A percentile compares a stretch with the other conserved stretches of the same genome.
Conservation (phyloP, 2,113 vertebrate genomes). For the Phyllostomus hastatus region DNA sequence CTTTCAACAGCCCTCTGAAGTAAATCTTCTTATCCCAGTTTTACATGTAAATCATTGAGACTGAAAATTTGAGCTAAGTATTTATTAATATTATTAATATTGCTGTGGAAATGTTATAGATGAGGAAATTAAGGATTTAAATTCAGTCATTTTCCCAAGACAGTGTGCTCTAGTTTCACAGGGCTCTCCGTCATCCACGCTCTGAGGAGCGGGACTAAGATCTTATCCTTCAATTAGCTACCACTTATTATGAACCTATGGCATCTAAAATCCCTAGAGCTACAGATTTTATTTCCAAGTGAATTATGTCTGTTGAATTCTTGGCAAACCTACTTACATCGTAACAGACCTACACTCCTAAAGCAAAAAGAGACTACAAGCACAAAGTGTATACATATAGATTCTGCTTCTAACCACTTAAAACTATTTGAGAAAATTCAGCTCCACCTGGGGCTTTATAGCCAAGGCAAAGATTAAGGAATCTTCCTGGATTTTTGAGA, state of each 20-base stretch:
- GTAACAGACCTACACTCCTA: background rate
- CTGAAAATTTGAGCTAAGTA: background rate
- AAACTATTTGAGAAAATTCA: background rate
- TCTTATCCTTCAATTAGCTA: background rate
- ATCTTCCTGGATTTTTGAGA: conserved; percentile 27
- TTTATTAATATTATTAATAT: background rate
- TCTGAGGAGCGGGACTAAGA: background rate
- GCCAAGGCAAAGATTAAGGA: conserved; percentile 6
- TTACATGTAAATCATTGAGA: background rate
- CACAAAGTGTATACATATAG: background rate
- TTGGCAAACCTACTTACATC: background rate
- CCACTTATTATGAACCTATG: background rate
- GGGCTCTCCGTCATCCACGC: background rate
- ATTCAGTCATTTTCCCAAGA: background rate
- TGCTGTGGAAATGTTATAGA: background rate
- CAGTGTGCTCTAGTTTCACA: background rate
- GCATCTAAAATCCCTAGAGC: background rate
- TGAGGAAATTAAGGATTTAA: conserved; percentile 4
- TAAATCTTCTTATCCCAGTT: background rate
- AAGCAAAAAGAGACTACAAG: background rate
- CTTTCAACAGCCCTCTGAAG: background rate
- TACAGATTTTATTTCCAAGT: conserved; percentile 7
- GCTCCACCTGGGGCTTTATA: background rate
- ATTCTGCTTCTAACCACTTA: background rate
- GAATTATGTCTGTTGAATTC: background rate